These are phyloP conservation scores for Stercorarius parasiticus DNA, from an alignment of 2,113 vertebrate species.

Conservation along the genomic window DNA sequence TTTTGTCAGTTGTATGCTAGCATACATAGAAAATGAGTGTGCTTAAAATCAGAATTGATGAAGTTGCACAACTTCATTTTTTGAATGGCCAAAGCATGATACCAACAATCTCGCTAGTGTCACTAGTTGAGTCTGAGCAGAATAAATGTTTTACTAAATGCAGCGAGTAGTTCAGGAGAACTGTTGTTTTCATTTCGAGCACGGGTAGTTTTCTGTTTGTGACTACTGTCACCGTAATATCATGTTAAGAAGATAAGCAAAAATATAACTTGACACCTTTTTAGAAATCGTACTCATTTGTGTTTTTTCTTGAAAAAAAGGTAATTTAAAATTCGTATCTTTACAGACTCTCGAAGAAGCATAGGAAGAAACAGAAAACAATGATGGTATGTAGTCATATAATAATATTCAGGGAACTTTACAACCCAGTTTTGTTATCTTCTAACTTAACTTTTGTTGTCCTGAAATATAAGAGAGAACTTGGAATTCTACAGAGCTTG, in stretches of 20 bases:
- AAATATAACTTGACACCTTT: background rate
- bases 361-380: slow-evolving; percentile 88
- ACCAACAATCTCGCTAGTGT: background rate
- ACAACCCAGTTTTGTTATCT: background rate
- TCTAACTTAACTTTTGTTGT: background rate
- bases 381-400: slow-evolving; percentile 54
- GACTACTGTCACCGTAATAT: background rate
- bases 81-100: background rate
- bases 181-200: background rate
- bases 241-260: background rate
- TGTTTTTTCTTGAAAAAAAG: background rate
- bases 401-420: background rate
- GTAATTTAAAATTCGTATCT: background rate
- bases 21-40: background rate
- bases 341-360: slow-evolving; percentile 89
- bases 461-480: background rate
- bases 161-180: background rate
- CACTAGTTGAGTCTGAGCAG: background rate
- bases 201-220: background rate
- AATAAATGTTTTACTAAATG: background rate
- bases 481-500: background rate
- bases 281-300: background rate
- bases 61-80: background rate
- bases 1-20: background rate
- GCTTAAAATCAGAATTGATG: background rate